A percentile compares a stretch with the other conserved stretches of the same genome.
These are phyloP conservation scores for Neogobius melanostomus DNA, from an alignment of 2,113 vertebrate species.

Conservation along the genomic window DNA sequence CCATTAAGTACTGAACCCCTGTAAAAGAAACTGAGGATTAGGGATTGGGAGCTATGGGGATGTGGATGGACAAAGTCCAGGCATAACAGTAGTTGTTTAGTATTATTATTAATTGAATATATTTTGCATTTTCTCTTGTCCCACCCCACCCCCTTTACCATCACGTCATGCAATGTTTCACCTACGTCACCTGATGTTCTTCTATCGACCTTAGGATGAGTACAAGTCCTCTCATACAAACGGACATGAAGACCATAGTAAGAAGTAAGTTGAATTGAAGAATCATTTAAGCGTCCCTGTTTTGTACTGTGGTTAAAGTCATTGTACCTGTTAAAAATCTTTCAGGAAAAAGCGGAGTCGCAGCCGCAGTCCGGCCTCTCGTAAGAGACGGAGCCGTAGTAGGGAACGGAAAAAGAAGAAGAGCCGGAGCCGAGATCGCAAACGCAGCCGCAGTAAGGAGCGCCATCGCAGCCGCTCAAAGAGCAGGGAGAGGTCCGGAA, in stretches of 20 bases:
- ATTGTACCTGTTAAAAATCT: background rate
- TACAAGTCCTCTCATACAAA: constrained; percentile 99
- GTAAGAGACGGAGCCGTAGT: constrained; percentile 86
- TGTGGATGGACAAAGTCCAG: constrained; percentile 77
- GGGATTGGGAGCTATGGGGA: constrained; percentile 62
- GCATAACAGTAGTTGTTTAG: constrained; percentile 83
- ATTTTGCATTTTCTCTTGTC: constrained; percentile 91
- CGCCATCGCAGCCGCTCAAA: constrained; percentile 87
- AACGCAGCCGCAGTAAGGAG: constrained; percentile 89
- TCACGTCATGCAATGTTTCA: constrained; percentile 98
- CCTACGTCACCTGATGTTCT: constrained; percentile 99
- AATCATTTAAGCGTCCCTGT: background rate
- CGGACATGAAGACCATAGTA: constrained; percentile 94
- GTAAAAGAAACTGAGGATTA: constrained; percentile 39
- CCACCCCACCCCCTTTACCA: constrained; percentile 91
- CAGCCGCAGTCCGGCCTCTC: constrained; percentile 86
- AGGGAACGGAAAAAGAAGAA: constrained; percentile 88
- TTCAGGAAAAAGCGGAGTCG: constrained; percentile 93
- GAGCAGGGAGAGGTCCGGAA: constrained; percentile 89
- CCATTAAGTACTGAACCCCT: constrained; percentile 68
- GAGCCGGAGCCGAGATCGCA: constrained; percentile 89
- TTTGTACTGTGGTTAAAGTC: background rate
- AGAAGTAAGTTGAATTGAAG: constrained; percentile 85
- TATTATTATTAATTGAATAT: constrained; percentile 76
- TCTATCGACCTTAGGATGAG: constrained; percentile 99